A percentile compares a stretch with the other conserved stretches of the same genome.
phyloP scores from a whole-genome alignment of 2,113 vertebrate species.

The Caranx melampygus region DNA sequence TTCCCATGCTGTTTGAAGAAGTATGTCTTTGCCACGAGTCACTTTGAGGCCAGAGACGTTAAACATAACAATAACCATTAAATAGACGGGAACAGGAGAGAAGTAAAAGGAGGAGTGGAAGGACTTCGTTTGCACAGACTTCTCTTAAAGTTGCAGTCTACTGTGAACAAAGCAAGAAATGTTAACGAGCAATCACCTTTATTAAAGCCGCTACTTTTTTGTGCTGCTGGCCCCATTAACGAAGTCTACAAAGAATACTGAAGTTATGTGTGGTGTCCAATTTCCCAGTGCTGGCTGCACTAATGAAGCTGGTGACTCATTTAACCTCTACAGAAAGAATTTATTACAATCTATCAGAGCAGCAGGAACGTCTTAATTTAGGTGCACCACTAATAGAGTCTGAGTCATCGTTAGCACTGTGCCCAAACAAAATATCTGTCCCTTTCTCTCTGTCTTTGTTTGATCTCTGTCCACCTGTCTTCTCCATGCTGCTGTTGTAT shows the following conservation, averaged over 20 bases:
- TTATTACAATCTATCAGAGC: slow-evolving; percentile 47
- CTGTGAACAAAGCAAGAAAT: slow-evolving; percentile 37
- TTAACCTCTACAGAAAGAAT: slow-evolving; percentile 66
- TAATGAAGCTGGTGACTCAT: slow-evolving; percentile 66
- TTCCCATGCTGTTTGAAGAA: slow-evolving; percentile 28
- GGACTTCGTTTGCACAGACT: slow-evolving; percentile 26
- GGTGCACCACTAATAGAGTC: slow-evolving; percentile 32
- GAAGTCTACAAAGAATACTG: slow-evolving; percentile 31
- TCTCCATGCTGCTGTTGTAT: slow-evolving; percentile 4
- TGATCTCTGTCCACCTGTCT: slow-evolving; percentile 40
- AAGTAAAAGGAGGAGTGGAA: not conserved
- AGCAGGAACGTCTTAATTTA: slow-evolving; percentile 59
- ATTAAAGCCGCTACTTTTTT: slow-evolving; percentile 43
- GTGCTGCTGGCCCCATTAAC: slow-evolving; percentile 31
- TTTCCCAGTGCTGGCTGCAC: slow-evolving; percentile 43
- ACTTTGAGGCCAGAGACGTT: not conserved
- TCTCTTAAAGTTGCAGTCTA: slow-evolving; percentile 16
- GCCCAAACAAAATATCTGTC: slow-evolving; percentile 33
- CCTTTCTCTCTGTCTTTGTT: slow-evolving; percentile 12
- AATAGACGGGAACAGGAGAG: not conserved
- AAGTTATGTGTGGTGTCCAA: slow-evolving; percentile 41
- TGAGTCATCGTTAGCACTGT: slow-evolving; percentile 31
- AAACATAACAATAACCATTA: slow-evolving; percentile 6
- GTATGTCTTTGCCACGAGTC: slow-evolving; percentile 1
- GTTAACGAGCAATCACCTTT: slow-evolving; percentile 34